Evolutionary conservation across 2,797 vertebrate species (phyloP), one percentile per base, ranked within the genome.

Genomic region (Labeo calbasu): DNA sequence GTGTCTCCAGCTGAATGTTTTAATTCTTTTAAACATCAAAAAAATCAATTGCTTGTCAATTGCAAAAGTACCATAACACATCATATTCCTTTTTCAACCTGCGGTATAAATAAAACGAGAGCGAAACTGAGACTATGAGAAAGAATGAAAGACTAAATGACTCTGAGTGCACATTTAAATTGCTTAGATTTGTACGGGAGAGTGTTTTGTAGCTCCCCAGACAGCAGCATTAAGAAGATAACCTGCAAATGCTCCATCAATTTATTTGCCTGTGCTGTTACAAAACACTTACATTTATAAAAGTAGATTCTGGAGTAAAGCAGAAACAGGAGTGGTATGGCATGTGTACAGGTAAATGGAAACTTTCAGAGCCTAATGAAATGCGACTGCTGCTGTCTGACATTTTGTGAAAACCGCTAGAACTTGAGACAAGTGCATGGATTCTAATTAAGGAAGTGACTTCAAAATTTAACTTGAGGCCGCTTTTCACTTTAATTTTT

Each of bases 171-270:
- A 51, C n/a, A 70, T 25, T 50, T 32, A 65, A 75, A 75, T 51
- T 40, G 81, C 21, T 73, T 50, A 40, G 57, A 82, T 73, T 61
- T 82, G 25, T 57, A 61, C 70, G 73, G 9, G 72, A 77, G 21
- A 75, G 28, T 46, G 70, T 82, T 75, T 63, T 73, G 70, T 82
- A 0, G 25, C 69, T 82, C 80, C 69, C 69, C 25, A 82, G 80
- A 82, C 55, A 50, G 43, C 70, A 36, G 43, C 80, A 75, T 82
- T 65, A 65, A 51, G 57, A 46, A 53, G 21, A 82, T 75, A 82
- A 73, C 21, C 79, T 61, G 53, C 8, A 51, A 82, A 82, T 82
- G 46, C 57, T 43, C 53, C 23, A 70, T 81, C 43, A 51, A 25
- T 82, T 75, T 73, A 51, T 57, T 75, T 25, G 70, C 1, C 3